A percentile compares a stretch with the other conserved stretches of the same genome.
phyloP scores from a whole-genome alignment of 1,140 invertebrate species.

The Drosophila dunni region DNA sequence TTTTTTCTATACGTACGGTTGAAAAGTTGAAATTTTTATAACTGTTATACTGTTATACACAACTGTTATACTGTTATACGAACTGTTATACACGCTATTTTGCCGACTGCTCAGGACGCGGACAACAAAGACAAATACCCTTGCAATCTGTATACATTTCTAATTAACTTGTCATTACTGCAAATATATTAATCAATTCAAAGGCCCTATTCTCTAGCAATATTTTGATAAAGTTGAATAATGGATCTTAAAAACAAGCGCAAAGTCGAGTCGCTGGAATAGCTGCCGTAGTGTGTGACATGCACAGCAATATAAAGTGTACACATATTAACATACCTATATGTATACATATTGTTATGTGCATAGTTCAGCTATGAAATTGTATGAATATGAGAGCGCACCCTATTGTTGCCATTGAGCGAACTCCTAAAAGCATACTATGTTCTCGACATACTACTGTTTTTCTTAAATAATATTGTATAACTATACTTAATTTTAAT shows the following conservation, averaged over 20 bases:
- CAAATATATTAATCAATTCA: constrained; percentile 44
- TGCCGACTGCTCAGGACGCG: background rate
- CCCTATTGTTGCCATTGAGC: constrained; percentile 74
- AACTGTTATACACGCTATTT: constrained; percentile 4
- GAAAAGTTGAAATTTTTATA: constrained; percentile 9
- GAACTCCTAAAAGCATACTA: constrained; percentile 70
- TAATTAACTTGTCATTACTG: constrained; percentile 37
- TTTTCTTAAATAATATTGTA: constrained; percentile 63
- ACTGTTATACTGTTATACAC: constrained; percentile 28
- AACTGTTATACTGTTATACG: constrained; percentile 24
- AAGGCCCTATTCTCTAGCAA: constrained; percentile 80
- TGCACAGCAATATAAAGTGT: constrained; percentile 23
- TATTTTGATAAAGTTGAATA: constrained; percentile 77
- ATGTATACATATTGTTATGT: constrained; percentile 10
- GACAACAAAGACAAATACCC: constrained; percentile 34
- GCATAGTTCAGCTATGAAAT: constrained; percentile 13
- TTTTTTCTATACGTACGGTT: constrained; percentile 64
- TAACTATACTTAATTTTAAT: constrained; percentile 70
- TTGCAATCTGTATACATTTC: constrained; percentile 63
- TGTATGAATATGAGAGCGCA: constrained; percentile 12
- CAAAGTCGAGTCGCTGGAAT: constrained; percentile 76
- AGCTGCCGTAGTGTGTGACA: constrained; percentile 65
- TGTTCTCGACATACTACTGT: constrained; percentile 62
- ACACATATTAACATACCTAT: background rate
- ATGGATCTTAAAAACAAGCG: constrained; percentile 69